Evolutionary conservation across 2,797 vertebrate genomes (phyloP), one percentile per base, ranked within the genome.

Genomic region (Naso thynnoides): DNA sequence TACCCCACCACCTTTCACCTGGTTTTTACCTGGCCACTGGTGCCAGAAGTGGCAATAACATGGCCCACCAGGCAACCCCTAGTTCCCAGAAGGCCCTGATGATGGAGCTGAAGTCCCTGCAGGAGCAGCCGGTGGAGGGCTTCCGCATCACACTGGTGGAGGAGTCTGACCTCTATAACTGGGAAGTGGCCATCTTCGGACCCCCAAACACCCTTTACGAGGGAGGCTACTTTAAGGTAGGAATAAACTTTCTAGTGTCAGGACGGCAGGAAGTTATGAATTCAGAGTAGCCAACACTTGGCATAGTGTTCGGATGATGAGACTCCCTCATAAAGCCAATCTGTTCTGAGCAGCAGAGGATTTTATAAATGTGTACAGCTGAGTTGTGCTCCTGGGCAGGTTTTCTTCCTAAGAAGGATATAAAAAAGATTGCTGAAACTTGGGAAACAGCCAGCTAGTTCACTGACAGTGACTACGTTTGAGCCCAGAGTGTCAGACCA

Each of bases 41-140:
- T 76, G 80, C 85, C 76, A 87, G 76, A 83, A 76, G 85, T 86
- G 81, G 89, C 85, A 87, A 81, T 44, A 86, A 69, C 86, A 98
- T 98, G 97, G 97, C 97, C 91, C 97, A 98, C 93, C 96, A 97
- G 94, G 95, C 97, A 85, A 97, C 96, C 95, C 97, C 97, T 76
- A 97, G 96, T 90, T 98, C 96, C 21, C 97, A 98, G 93, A 98
- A 98, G 87, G 97, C 97, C 85, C 92, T 97, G 88, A 97, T 98
- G 97, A 95, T 98, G 88, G 97, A 98, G 94, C 94, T 97, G 73
- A 98, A 98, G 89, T 97, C 96, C 54, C 93, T 98, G 76, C 97
- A 98, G 94, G 97, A 99, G 91, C 97, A 99, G 83, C 97, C 97
- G 0, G 96, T 98, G 41, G 97, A 99, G 75, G 97, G 97, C 58